phyloP scores from a whole-genome alignment of 2,113 vertebrate genomes.

The Lagopus leucura region DNA sequence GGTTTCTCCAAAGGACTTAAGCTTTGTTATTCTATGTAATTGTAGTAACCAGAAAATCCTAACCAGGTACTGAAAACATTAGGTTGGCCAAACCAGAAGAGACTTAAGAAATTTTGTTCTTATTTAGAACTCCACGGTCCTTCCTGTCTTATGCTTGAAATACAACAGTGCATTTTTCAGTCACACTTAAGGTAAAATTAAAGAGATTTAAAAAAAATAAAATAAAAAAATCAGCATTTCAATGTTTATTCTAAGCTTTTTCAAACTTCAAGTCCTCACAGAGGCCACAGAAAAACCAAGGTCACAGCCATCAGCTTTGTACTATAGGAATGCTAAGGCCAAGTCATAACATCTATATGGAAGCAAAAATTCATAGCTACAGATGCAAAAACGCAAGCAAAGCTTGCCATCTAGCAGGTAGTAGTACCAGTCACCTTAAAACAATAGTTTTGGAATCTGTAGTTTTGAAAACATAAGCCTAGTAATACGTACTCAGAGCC shows the following conservation, averaged over 20 bases:
- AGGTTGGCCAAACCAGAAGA: neutral
- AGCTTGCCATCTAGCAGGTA: neutral
- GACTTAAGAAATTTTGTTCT: neutral
- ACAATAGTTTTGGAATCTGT: neutral
- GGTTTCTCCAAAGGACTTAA: neutral
- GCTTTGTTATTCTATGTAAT: conserved; percentile 19
- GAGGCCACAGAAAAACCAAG: neutral
- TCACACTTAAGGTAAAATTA: neutral
- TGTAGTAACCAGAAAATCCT: conserved; percentile 3
- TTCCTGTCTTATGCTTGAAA: neutral
- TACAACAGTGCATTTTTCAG: neutral
- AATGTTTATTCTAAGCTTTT: neutral
- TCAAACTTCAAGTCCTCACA: neutral
- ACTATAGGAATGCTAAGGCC: neutral
- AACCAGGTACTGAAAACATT: neutral
- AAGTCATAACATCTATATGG: neutral
- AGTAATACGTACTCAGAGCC: neutral
- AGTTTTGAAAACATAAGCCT: neutral
- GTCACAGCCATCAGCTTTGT: neutral
- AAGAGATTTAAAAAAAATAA: neutral
- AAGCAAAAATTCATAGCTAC: neutral
- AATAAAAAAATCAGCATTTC: neutral
- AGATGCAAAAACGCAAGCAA: neutral
- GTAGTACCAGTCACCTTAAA: neutral
- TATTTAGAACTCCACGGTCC: neutral